Evolutionary conservation across 2,888 invertebrate species (phyloP), one percentile per base, ranked within the genome.

Genomic region (Aspidapion aeneum): DNA sequence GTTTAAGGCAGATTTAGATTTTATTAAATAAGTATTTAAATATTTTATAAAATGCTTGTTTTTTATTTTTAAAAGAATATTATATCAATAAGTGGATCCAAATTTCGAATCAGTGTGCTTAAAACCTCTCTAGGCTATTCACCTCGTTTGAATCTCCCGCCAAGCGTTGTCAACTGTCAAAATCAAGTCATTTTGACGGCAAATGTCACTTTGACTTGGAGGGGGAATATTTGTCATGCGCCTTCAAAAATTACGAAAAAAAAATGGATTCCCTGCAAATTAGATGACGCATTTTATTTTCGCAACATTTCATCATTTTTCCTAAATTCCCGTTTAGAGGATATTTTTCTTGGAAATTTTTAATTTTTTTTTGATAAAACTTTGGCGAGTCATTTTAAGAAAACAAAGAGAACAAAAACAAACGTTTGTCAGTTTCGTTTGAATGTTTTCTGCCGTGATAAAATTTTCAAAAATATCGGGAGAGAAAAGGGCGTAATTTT

Each of bases 61-160:
- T n/a, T n/a, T n/a, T n/a, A n/a, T n/a, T n/a, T n/a, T n/a, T n/a
- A n/a, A n/a, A n/a, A n/a, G n/a, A n/a, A n/a, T n/a, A n/a, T n/a
- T n/a, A n/a, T n/a, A n/a, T n/a, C n/a, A n/a, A n/a, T n/a, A n/a
- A n/a, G n/a, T n/a, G n/a, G n/a, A n/a, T n/a, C n/a, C n/a, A n/a
- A n/a, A n/a, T n/a, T n/a, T n/a, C n/a, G n/a, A n/a, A n/a, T n/a
- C n/a, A n/a, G n/a, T n/a, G n/a, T n/a, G n/a, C n/a, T n/a, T n/a
- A n/a, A n/a, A n/a, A n/a, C n/a, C n/a, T n/a, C n/a, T n/a, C n/a
- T n/a, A n/a, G n/a, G n/a, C n/a, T n/a, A n/a, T n/a, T n/a, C n/a
- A n/a, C n/a, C n/a, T n/a, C n/a, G n/a, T n/a, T n/a, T 60, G 57
- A 64, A 62, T 64, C n/a, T 21, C 62, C 62, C 64, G 62, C 62